Base-by-base conservation (phyloP, 2,888 invertebrate species). In the Metallyticus violacea region DNA sequence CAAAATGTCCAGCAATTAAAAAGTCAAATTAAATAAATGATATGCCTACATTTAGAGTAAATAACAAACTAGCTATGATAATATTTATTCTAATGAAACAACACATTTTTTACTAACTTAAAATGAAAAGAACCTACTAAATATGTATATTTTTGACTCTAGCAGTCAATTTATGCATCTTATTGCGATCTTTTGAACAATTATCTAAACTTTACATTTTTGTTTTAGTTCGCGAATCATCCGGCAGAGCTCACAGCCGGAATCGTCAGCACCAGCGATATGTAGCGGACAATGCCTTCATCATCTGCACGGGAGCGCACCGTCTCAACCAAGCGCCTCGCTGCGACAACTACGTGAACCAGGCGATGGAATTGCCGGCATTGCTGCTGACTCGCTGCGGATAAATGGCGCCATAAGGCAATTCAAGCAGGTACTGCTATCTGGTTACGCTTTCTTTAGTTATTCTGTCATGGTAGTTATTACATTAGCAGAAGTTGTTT, bases 331-430 rank as follows among this genome's bases (percentile, higher is more conserved):
- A 88, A 97, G 97, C 92, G 96, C 97, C 91, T 97, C 97, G 78
- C 93, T 97, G 91, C 95, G 97, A 90, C 97, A 97, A 91, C 93
- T 97, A 86, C 94, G 97, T 89, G 96, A 96, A 93, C 95, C 95
- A 81, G 95, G 95, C 88, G 97, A 97, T 91, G 97, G 97, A 89
- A 97, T 99, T 89, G 98, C 98, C 82, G 97, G 97, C 91, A 99
- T 99, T 90, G 99, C 98, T 27, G 98, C 98, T 85, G 99, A 99
- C 93, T 98, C 98, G 87, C 94, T 99, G 90, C 94, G 98, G 90
- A 97, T 99, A 93, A 99, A 98, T 93, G 99, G 99, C 89, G 98
- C 98, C 90, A 97, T 99, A 94, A 95, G 98, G 90, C 98, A 97
- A 91, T 98, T 99, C 93, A 97, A 97, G 93, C 98, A 98, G 96